Evolutionary conservation across 2,113 vertebrate genomes (phyloP).

Genomic region (Pseudorectes ferrugineus): DNA sequence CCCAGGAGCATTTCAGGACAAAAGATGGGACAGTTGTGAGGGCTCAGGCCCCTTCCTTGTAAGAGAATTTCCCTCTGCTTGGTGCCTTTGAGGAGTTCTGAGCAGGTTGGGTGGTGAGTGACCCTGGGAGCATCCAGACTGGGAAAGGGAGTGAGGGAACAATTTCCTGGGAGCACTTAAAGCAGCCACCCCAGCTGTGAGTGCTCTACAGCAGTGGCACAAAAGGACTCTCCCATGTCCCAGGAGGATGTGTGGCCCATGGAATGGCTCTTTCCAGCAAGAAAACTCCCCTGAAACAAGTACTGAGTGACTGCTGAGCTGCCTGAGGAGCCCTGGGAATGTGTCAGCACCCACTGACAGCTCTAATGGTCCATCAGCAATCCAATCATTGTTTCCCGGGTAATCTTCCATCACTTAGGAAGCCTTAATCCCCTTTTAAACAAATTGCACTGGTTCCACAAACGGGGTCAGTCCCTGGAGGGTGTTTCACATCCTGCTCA

Average conservation of each 20-base stretch:
- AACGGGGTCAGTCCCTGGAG: neutral
- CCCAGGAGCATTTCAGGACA: neutral
- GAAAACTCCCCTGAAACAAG: neutral
- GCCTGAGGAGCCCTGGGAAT: neutral
- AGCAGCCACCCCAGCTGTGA: neutral
- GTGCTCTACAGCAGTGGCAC: neutral
- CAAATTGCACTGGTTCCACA: neutral
- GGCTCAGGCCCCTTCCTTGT: neutral
- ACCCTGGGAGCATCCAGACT: rapidly evolving
- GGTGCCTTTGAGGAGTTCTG: neutral
- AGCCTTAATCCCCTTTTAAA: constrained; percentile 44
- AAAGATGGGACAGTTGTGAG: neutral
- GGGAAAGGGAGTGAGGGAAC: neutral
- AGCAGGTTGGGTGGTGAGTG: rapidly evolving
- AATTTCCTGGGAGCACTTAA: neutral
- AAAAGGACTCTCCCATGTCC: neutral
- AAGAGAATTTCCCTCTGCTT: neutral
- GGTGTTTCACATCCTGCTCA: neutral
- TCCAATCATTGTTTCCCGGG: neutral
- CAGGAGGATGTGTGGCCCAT: neutral
- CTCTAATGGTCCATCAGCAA: neutral
- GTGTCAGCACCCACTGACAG: neutral
- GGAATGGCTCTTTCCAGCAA: neutral
- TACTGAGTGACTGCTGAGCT: neutral
- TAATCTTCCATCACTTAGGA: neutral